These are phyloP conservation scores for Capreolus pygargus DNA, from an alignment of 2,113 vertebrate species.

Conservation along the genomic window DNA sequence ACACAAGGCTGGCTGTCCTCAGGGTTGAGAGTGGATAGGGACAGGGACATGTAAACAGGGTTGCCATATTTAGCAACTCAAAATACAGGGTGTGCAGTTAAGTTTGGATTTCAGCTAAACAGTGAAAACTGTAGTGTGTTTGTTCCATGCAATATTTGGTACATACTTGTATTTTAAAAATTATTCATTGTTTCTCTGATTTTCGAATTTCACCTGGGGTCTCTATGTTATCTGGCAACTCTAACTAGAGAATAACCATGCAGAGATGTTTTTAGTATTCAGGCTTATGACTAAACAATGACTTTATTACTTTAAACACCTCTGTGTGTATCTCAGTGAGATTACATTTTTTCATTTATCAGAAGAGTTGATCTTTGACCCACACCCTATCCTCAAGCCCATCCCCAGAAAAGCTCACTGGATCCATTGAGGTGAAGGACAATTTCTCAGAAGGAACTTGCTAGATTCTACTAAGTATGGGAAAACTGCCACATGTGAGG, in stretches of 20 bases:
- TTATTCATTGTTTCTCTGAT: not conserved
- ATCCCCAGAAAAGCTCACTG: not conserved
- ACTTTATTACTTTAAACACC: not conserved
- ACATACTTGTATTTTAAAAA: not conserved
- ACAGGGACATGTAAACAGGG: not conserved
- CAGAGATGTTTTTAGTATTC: not conserved
- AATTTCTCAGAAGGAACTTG: not conserved
- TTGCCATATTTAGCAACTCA: not conserved
- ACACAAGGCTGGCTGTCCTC: not conserved
- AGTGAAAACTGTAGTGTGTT: not conserved
- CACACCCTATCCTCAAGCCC: fast-evolving
- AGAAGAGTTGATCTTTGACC: not conserved
- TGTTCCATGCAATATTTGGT: not conserved
- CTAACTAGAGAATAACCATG: not conserved
- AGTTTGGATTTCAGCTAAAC: not conserved
- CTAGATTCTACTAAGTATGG: not conserved
- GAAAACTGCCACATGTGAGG: not conserved
- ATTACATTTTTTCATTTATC: not conserved
- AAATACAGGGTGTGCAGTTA: not conserved
- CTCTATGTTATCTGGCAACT: not conserved
- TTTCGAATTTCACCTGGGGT: not conserved
- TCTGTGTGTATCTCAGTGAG: not conserved
- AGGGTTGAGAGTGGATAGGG: not conserved
- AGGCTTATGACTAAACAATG: not conserved
- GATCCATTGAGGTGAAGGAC: not conserved